Conservation (phyloP, 2,797 vertebrate species). For the Lepilemur ruficaudatus region DNA sequence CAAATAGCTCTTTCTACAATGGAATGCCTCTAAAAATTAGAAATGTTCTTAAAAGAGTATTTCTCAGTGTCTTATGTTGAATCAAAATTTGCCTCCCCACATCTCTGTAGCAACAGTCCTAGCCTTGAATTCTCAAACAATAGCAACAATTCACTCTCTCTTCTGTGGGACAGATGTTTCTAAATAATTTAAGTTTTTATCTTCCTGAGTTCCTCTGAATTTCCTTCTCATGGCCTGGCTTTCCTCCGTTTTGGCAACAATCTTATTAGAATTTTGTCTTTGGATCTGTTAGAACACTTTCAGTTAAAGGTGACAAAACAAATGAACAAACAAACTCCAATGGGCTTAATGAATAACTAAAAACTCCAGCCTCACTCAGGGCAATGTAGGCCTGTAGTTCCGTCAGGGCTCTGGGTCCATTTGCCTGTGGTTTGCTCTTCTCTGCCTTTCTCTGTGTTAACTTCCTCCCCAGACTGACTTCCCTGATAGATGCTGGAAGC, state of each 20-base stretch:
- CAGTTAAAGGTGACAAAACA: neutral
- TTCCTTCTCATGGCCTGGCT: neutral
- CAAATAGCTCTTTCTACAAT: slow-evolving; percentile 46
- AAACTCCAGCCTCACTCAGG: neutral
- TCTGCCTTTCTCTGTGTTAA: neutral
- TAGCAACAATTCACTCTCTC: neutral
- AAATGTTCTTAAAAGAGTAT: slow-evolving; percentile 50
- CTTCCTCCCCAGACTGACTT: slow-evolving; percentile 42
- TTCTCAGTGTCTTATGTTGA: slow-evolving; percentile 7
- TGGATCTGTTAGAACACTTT: slow-evolving; percentile 17
- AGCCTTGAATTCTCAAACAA: neutral
- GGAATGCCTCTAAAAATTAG: slow-evolving; percentile 19
- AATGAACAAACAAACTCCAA: neutral
- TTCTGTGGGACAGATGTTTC: neutral
- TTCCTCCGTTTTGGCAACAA: neutral
- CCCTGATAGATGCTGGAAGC: slow-evolving; percentile 28
- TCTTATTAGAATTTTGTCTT: neutral
- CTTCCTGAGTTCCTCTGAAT: neutral
- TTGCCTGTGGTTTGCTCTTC: neutral
- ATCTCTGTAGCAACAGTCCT: neutral
- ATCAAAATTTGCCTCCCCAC: neutral
- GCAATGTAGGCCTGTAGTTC: neutral
- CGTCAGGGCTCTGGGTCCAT: neutral
- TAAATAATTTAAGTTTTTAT: neutral
- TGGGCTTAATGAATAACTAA: neutral